A percentile compares a stretch with the other conserved stretches of the same genome.
Conservation (phyloP, 92 coral and sea anemone genomes). For the Heliopora coerulea region DNA sequence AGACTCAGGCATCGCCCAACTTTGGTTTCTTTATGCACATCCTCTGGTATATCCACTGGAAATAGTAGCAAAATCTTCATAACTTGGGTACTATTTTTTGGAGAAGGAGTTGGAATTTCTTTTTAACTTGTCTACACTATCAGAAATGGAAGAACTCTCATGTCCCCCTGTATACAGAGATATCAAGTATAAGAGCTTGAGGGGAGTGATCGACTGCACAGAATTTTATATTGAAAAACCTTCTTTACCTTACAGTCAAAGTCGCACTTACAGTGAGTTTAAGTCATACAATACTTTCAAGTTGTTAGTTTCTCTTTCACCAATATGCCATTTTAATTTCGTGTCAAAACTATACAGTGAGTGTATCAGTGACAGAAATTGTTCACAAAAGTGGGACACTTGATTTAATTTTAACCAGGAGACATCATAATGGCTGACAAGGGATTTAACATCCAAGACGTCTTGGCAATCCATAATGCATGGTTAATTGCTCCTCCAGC, state of each 20-base stretch:
- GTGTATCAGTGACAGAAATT: conserved; percentile 75
- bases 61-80: conserved; percentile 56
- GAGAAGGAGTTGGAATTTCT: conserved; percentile 63
- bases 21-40: conserved; percentile 3
- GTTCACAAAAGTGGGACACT: conserved; percentile 61
- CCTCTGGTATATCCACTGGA: conserved; percentile 40
- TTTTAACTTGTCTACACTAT: conserved; percentile 60
- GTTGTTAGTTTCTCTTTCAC: conserved; percentile 67
- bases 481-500: conserved; percentile 60
- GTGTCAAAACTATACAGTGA: conserved; percentile 64
- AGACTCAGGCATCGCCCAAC: conserved; percentile 18
- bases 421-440: conserved; percentile 70
- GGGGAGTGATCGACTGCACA: conserved; percentile 74
- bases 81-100: conserved; percentile 65
- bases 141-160: conserved; percentile 51
- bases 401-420: conserved; percentile 51
- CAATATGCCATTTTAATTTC: conserved; percentile 67
- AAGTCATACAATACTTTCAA: conserved; percentile 68
- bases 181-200: conserved; percentile 46
- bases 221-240: conserved; percentile 73
- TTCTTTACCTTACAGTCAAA: conserved; percentile 64
- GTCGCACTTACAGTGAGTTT: conserved; percentile 68
- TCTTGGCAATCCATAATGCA: conserved; percentile 53
- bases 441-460: conserved; percentile 62
- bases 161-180: conserved; percentile 58